These are phyloP conservation scores for Murina feae DNA, from an alignment of 2,113 vertebrate genomes.

Conservation along the genomic window DNA sequence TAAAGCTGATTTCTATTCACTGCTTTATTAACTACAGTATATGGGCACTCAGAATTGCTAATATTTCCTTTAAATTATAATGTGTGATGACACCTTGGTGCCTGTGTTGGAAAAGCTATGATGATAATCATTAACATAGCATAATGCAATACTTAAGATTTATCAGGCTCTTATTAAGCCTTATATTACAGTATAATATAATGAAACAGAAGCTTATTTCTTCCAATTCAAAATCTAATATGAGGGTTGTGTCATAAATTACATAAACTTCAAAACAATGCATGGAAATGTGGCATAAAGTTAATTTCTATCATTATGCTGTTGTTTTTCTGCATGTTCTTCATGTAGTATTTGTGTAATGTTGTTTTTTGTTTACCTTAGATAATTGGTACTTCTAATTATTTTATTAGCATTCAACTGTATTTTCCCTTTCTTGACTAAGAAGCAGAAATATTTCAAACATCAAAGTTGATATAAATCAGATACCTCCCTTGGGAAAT, in stretches of 20 bases:
- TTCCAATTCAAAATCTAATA: conserved; percentile 48
- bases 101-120: conserved; percentile 61
- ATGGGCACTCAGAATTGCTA: conserved; percentile 57
- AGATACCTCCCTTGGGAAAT: conserved; percentile 37
- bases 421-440: conserved; percentile 57
- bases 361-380: conserved; percentile 40
- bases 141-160: conserved; percentile 68
- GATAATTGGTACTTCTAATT: conserved; percentile 46
- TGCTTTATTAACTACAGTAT: conserved; percentile 69
- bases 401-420: conserved; percentile 59
- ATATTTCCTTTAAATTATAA: conserved; percentile 76
- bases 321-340: conserved; percentile 45
- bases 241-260: conserved; percentile 44
- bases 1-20: conserved; percentile 59
- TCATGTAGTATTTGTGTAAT: not conserved
- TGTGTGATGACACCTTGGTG: conserved; percentile 65
- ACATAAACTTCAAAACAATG: conserved; percentile 47
- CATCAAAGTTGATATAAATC: conserved; percentile 61
- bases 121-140: conserved; percentile 64
- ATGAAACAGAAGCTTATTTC: conserved; percentile 45
- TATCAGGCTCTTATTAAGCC: conserved; percentile 66
- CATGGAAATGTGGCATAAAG: not conserved
- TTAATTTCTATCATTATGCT: conserved; percentile 54
- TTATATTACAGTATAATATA: conserved; percentile 45
- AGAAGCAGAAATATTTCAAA: conserved; percentile 62